A percentile compares a stretch with the other conserved stretches of the same genome.
Conservation (phyloP, 37 sponge, comb jelly and placozoan species). For the Axinella damicornis region DNA sequence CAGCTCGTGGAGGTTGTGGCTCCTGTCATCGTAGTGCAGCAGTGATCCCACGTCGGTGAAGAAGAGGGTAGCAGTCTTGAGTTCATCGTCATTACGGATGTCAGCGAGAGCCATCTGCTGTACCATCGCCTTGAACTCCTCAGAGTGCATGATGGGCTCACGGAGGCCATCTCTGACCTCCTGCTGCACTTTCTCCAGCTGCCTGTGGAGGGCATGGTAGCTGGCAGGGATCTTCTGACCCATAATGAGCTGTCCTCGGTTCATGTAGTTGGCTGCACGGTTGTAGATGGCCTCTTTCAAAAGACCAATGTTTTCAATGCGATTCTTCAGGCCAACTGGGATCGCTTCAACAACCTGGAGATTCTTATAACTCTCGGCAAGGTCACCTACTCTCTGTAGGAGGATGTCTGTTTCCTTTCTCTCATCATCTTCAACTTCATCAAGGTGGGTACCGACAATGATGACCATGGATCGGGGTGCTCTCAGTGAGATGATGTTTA, state of each 20-base stretch:
- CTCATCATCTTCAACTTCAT: conserved; percentile 73
- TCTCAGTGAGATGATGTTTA: conserved; percentile 88
- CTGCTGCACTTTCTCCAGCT: conserved; percentile 64
- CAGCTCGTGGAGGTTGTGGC: conserved; percentile 82
- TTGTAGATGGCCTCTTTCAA: conserved; percentile 90
- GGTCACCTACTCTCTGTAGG: conserved; percentile 43
- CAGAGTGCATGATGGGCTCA: conserved; percentile 79
- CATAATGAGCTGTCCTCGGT: conserved; percentile 63
- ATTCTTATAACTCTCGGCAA: conserved; percentile 54
- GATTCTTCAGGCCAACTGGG: conserved; percentile 63
- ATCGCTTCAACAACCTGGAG: conserved; percentile 72
- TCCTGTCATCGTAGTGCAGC: conserved; percentile 91
- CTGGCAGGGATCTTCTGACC: conserved; percentile 91
- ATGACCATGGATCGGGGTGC: conserved; percentile 85
- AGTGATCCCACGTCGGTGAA: conserved; percentile 85
- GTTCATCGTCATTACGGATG: conserved; percentile 80
- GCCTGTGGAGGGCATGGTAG: conserved; percentile 82
- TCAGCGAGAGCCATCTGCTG: conserved; percentile 70
- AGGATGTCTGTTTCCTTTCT: conserved; percentile 43
- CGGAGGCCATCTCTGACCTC: conserved; percentile 57
- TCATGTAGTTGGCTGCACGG: conserved; percentile 69
- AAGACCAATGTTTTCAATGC: conserved; percentile 67
- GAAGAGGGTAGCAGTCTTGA: conserved; percentile 85
- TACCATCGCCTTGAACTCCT: conserved; percentile 77
- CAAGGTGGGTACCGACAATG: conserved; percentile 89